Percentiles rank a stretch among this genome's conserved stretches.
Conservation (phyloP, 2,797 vertebrate species). For the Nyctibius grandis region DNA sequence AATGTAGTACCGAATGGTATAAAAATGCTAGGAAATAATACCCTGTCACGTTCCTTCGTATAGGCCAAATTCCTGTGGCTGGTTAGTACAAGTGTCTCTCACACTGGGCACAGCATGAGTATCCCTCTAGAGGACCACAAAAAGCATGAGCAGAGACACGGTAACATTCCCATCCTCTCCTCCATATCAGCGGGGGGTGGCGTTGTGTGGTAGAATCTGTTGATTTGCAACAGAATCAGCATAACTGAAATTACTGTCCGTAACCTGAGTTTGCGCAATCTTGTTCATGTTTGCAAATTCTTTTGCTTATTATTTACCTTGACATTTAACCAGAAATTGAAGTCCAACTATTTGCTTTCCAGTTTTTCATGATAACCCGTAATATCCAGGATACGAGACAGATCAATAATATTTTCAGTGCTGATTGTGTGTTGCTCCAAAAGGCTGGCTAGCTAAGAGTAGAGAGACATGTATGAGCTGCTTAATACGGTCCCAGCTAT, state of each 20-base stretch:
- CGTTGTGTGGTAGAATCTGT: not conserved
- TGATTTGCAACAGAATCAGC: not conserved
- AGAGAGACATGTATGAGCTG: not conserved
- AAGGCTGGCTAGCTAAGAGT: not conserved
- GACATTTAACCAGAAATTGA: not conserved
- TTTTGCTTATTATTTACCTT: not conserved
- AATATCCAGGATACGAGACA: not conserved
- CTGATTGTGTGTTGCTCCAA: not conserved
- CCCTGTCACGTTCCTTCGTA: not conserved
- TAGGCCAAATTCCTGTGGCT: not conserved
- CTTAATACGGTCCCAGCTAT: not conserved
- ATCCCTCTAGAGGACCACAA: not conserved
- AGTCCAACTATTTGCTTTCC: not conserved
- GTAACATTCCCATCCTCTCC: not conserved
- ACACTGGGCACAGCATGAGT: too few relatives aligned
- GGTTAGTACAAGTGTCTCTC: not conserved
- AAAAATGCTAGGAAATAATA: not conserved
- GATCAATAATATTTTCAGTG: not conserved
- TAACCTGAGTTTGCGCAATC: not conserved
- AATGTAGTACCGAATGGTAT: accelerated
- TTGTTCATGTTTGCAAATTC: not conserved
- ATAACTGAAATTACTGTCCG: not conserved
- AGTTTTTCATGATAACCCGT: not conserved
- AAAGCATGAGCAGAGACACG: not conserved
- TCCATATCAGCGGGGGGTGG: accelerated